Conservation (phyloP, 2,888 invertebrate genomes). For the Lasioglossum leucozonium region DNA sequence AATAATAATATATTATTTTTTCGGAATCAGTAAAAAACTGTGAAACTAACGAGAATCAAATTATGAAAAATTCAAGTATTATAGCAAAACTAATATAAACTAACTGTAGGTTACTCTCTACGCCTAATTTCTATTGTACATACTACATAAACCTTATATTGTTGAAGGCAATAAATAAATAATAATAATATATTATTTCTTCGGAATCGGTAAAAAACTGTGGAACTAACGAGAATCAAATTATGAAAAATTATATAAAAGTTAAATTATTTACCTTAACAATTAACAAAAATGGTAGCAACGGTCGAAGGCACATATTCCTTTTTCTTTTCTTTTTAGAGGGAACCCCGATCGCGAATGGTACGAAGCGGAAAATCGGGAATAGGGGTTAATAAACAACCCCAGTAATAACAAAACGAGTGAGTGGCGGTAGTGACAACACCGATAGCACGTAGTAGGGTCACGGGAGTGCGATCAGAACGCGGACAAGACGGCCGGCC, state of each 20-base stretch:
- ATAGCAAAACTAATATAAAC: too few relatives aligned
- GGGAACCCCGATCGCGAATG: background rate
- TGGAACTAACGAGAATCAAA: background rate
- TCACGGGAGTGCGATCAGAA: conserved; percentile 44
- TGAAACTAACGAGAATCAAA: background rate
- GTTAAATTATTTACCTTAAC: background rate
- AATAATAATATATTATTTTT: too few relatives aligned
- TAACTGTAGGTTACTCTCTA: too few relatives aligned
- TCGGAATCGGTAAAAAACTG: too few relatives aligned
- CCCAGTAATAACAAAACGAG: conserved; percentile 17
- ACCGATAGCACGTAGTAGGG: conserved; percentile 40
- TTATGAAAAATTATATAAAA: background rate
- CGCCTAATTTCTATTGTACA: too few relatives aligned
- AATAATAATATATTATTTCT: too few relatives aligned
- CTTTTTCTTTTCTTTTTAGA: too few relatives aligned
- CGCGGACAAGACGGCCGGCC: conserved; percentile 40
- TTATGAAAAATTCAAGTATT: background rate
- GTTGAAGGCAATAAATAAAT: too few relatives aligned
- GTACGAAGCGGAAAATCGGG: background rate
- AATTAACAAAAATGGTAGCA: background rate
- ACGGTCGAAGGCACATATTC: background rate
- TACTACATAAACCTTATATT: too few relatives aligned
- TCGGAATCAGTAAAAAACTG: too few relatives aligned
- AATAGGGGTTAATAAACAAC: conserved; percentile 8
- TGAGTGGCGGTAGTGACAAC: conserved; percentile 25